These are phyloP conservation scores for Galaxea fascicularis DNA, from an alignment of 92 coral and sea anemone species.

Conservation along the genomic window DNA sequence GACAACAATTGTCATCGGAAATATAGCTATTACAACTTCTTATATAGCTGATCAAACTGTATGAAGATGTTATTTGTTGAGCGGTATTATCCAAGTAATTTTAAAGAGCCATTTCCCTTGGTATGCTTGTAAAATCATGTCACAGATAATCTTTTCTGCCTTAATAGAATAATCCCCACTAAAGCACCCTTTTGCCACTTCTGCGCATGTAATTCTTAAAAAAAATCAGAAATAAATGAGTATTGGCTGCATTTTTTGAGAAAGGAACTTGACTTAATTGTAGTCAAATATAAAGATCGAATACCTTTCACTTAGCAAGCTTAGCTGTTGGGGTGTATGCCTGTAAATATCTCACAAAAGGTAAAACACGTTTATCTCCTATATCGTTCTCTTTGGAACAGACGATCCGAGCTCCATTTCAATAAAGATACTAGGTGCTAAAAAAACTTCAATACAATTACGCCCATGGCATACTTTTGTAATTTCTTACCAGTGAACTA, in stretches of 20 bases:
- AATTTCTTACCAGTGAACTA: no score
- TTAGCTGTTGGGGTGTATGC: no score
- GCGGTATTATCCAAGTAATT: not conserved
- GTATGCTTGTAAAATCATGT: not conserved
- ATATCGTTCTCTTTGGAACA: no score
- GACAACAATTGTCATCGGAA: not conserved
- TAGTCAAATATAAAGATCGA: not conserved
- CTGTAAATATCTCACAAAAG: not conserved
- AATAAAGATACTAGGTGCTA: no score
- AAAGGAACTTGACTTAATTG: not conserved
- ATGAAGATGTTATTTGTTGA: constrained; percentile 21
- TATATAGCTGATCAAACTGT: not conserved
- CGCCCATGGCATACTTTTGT: no score
- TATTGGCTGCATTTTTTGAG: not conserved
- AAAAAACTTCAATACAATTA: no score
- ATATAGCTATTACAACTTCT: not conserved
- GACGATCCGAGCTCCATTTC: no score
- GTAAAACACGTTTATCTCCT: no score
- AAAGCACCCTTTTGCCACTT: not conserved
- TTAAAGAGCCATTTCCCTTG: not conserved
- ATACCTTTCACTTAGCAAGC: not conserved
- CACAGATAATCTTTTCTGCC: not conserved
- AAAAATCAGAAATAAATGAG: not conserved
- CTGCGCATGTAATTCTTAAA: not conserved
- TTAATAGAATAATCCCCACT: not conserved